phyloP scores from a whole-genome alignment of 2,888 invertebrate genomes.

The Electrophaes corylata region DNA sequence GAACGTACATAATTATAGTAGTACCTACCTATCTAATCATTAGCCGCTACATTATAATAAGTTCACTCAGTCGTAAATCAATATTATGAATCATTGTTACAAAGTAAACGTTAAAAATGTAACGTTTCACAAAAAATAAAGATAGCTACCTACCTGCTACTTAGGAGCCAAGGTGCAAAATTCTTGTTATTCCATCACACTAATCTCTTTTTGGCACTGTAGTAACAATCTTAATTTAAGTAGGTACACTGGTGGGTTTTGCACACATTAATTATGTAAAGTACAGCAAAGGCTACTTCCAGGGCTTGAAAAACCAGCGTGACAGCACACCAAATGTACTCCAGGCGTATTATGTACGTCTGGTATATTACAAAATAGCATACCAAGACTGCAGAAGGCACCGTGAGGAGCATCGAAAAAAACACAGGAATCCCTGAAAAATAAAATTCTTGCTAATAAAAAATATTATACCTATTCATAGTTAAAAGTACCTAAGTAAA shows the following conservation, averaged over 20 bases:
- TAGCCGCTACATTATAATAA: no score
- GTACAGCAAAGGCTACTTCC: slow-evolving; percentile 92
- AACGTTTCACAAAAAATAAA: no score
- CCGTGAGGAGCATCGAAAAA: slow-evolving; percentile 91
- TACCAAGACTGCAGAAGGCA: slow-evolving; percentile 93
- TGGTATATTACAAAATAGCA: slow-evolving; percentile 95
- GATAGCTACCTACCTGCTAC: no score
- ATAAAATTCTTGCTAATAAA: neutral
- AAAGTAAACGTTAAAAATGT: no score
- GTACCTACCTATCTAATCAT: no score
- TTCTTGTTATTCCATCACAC: slow-evolving; percentile 22
- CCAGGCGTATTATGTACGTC: slow-evolving; percentile 93
- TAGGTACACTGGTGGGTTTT: slow-evolving; percentile 84
- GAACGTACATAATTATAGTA: no score
- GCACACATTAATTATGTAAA: slow-evolving; percentile 87
- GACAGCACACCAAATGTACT: slow-evolving; percentile 94
- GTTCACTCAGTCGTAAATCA: no score
- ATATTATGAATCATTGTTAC: no score
- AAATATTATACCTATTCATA: neutral
- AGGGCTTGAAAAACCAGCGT: slow-evolving; percentile 92
- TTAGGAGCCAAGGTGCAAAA: neutral
- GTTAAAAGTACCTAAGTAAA: no score
- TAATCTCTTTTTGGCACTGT: slow-evolving; percentile 63
- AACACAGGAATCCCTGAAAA: slow-evolving; percentile 90
- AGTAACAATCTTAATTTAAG: slow-evolving; percentile 46